These are phyloP conservation scores for Homarus gammarus DNA, from an alignment of 2,888 invertebrate species.

Conservation along the genomic window DNA sequence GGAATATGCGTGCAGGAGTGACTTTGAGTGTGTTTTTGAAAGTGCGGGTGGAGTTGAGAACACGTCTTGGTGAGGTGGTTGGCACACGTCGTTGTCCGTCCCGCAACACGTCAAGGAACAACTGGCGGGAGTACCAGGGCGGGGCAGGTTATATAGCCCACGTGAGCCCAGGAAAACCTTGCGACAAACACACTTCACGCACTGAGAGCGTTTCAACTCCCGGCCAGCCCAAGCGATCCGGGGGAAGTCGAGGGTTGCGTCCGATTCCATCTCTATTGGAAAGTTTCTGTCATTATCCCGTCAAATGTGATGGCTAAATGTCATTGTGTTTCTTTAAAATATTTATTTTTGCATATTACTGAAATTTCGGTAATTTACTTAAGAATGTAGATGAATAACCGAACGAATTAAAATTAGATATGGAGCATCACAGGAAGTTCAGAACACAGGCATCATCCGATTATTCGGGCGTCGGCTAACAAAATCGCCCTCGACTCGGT, in stretches of 20 bases:
- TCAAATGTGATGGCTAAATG: not conserved
- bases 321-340: not conserved
- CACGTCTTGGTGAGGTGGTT: too few species aligned
- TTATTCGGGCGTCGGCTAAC: conserved; percentile 59
- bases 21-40: too few species aligned
- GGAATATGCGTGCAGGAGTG: too few species aligned
- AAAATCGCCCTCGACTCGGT: conserved; percentile 60
- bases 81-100: not conserved
- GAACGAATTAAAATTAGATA: not conserved
- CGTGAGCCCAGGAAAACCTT: conserved; percentile 43
- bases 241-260: conserved; percentile 27
- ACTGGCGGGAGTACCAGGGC: conserved; percentile 30
- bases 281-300: not conserved
- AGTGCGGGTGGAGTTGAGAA: too few species aligned
- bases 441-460: conserved; percentile 60
- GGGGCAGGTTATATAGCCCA: conserved; percentile 41
- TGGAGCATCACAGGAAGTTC: not conserved
- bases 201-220: conserved; percentile 48
- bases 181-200: conserved; percentile 55
- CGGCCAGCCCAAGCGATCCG: conserved; percentile 18
- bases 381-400: not conserved
- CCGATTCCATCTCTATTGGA: not conserved
- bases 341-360: not conserved
- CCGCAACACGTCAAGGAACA: conserved; percentile 7
- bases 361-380: not conserved